Evolutionary conservation across 1,140 invertebrate genomes (phyloP).

Genomic region (Zaprionus africanus): DNA sequence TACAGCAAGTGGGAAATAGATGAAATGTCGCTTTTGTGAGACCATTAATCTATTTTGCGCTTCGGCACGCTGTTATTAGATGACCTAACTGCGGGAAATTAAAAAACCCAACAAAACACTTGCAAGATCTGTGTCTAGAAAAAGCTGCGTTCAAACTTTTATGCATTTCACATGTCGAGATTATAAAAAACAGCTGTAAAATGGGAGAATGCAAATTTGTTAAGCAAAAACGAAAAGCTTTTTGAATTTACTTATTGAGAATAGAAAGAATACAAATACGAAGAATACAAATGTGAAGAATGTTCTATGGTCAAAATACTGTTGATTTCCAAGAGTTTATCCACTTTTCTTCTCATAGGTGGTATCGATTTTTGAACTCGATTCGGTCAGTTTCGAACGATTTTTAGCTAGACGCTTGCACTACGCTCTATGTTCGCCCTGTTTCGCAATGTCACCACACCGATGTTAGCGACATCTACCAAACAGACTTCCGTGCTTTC

Average conservation of each 20-base stretch:
- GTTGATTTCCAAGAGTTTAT: neutral
- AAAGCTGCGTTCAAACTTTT: neutral
- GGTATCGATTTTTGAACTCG: conserved; percentile 32
- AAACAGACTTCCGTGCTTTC: conserved; percentile 49
- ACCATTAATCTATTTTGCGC: neutral
- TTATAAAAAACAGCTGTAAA: neutral
- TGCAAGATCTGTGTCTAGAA: neutral
- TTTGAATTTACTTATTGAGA: neutral
- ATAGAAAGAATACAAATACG: neutral
- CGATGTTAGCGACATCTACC: conserved; percentile 33
- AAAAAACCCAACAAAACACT: neutral
- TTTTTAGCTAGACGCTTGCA: conserved; percentile 4
- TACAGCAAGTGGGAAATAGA: neutral
- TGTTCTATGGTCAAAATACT: neutral
- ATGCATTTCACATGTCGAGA: neutral
- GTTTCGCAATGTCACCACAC: conserved; percentile 22
- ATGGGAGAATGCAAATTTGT: neutral
- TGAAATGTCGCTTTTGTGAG: neutral
- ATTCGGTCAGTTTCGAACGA: conserved; percentile 20
- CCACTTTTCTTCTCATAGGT: neutral
- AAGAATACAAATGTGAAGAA: neutral
- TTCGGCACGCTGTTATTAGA: neutral
- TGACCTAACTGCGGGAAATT: neutral
- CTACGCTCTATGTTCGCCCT: conserved; percentile 10
- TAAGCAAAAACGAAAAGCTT: neutral